phyloP scores from a whole-genome alignment of 2,797 vertebrate species.

The Gymnothorax reevesii region DNA sequence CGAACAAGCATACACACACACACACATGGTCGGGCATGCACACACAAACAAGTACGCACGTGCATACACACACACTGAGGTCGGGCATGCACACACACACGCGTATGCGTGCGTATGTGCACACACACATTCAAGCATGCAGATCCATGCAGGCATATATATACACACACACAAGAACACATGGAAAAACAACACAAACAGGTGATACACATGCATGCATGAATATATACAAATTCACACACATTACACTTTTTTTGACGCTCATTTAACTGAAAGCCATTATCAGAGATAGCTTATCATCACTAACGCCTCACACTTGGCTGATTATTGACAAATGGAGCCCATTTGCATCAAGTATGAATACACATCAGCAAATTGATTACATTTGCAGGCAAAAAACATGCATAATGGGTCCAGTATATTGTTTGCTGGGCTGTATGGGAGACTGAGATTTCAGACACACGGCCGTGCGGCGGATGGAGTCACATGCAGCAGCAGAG shows the following conservation, averaged over 20 bases:
- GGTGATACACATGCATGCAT: too few relatives aligned
- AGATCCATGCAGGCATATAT: too few relatives aligned
- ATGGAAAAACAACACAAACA: too few relatives aligned
- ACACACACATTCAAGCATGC: background rate
- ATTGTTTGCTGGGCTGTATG: background rate
- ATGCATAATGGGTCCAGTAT: background rate
- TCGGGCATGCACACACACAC: background rate
- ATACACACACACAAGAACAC: too few relatives aligned
- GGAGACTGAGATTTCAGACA: background rate
- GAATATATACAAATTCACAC: too few relatives aligned
- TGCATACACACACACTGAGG: background rate
- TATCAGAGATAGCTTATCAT: background rate
- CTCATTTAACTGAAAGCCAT: background rate
- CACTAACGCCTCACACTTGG: background rate
- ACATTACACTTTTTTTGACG: background rate
- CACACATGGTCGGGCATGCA: background rate
- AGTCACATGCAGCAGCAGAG: background rate
- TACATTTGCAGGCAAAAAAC: background rate
- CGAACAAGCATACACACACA: background rate
- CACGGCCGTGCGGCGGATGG: background rate
- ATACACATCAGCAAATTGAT: constrained; percentile 12
- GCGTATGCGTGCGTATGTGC: background rate
- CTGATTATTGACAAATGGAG: background rate
- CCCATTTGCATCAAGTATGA: background rate
- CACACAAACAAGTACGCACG: background rate